These are phyloP conservation scores for Oreortyx pictus DNA, from an alignment of 2,797 vertebrate species.

Conservation along the genomic window DNA sequence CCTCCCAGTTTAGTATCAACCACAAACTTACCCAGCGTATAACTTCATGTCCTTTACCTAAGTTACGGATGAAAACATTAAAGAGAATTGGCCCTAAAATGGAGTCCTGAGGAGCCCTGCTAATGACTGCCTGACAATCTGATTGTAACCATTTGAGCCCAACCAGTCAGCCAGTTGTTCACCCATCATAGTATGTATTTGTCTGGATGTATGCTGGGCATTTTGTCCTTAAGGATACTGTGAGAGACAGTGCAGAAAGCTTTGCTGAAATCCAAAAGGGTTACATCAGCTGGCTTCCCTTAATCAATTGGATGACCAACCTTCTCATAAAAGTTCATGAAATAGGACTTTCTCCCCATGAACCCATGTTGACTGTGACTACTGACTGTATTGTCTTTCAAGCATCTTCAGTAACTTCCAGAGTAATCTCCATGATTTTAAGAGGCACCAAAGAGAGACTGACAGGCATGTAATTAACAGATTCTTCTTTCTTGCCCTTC, in stretches of 20 bases:
- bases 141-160: background rate
- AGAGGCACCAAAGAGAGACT: background rate
- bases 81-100: background rate
- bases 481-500: background rate
- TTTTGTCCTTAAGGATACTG: background rate
- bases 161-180: background rate
- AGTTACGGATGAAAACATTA: background rate
- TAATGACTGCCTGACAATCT: background rate
- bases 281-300: background rate
- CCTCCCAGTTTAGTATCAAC: background rate
- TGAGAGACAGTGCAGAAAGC: background rate
- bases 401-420: background rate
- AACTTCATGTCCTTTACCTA: background rate
- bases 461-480: background rate
- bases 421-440: background rate
- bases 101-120: background rate
- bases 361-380: background rate
- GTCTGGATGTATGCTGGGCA: background rate
- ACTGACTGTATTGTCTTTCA: background rate
- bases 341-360: background rate
- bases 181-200: background rate
- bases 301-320: background rate
- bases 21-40: background rate
- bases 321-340: background rate
- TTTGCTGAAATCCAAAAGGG: background rate